These are phyloP conservation scores for Pseudonaja textilis DNA, from an alignment of 2,113 vertebrate genomes.

Conservation along the genomic window DNA sequence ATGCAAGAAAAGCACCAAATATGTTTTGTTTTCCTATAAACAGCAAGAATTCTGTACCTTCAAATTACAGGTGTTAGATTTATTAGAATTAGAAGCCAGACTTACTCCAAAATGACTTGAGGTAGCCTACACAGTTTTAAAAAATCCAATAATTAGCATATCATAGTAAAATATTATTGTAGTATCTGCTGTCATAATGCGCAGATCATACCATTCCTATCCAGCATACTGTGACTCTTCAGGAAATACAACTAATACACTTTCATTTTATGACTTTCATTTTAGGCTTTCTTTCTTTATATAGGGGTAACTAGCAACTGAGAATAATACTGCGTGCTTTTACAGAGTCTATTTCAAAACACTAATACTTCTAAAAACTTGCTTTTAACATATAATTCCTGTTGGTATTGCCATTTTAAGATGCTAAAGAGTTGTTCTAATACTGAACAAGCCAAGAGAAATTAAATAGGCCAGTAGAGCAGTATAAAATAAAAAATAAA, in stretches of 20 bases:
- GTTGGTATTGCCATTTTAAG: not conserved
- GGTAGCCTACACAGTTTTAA: not conserved
- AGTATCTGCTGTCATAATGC: not conserved
- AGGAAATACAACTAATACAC: not conserved
- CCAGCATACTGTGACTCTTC: not conserved
- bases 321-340: not conserved
- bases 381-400: not conserved
- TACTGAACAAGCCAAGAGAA: slow-evolving; percentile 16
- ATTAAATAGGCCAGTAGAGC: not conserved
- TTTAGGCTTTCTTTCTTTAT: not conserved
- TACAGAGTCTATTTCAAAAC: not conserved
- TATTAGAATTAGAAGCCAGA: not conserved
- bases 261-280: not conserved
- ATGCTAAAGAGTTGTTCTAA: not conserved
- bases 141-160: not conserved
- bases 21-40: not conserved
- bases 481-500: not conserved
- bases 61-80: not conserved
- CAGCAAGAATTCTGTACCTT: not conserved
- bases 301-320: not conserved
- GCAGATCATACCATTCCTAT: not conserved
- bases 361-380: not conserved
- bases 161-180: not conserved
- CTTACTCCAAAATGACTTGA: not conserved
- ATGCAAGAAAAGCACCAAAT: not conserved